phyloP scores from a whole-genome alignment of 1,140 invertebrate species.

The Drosophila fuyamai region DNA sequence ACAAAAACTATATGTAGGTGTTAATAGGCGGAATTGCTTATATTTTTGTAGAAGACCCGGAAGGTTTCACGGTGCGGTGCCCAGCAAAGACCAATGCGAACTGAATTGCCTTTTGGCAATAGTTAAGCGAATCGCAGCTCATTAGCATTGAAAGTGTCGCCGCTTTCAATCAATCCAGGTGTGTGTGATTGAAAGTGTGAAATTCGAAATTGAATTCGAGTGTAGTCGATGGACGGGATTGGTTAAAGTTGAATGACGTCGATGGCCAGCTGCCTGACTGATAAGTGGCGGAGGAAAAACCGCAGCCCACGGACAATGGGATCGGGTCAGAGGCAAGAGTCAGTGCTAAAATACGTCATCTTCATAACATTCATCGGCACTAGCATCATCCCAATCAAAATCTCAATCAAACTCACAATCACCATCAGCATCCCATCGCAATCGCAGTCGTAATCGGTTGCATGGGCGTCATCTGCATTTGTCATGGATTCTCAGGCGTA shows the following conservation, averaged over 20 bases:
- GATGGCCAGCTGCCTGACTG: conserved; percentile 8
- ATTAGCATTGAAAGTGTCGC: conserved; percentile 64
- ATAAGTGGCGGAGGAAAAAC: conserved; percentile 22
- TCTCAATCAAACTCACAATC: conserved; percentile 27
- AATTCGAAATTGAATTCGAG: conserved; percentile 32
- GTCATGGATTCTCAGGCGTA: conserved; percentile 30
- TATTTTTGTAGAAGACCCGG: conserved; percentile 40
- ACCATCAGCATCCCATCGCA: conserved; percentile 11
- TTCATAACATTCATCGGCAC: conserved; percentile 17
- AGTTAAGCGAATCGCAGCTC: conserved; percentile 10
- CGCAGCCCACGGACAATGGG: conserved; percentile 5
- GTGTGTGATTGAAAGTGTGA: conserved; percentile 58
- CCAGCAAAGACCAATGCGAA: conserved; percentile 70
- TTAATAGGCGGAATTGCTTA: conserved; percentile 5
- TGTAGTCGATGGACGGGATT: conserved; percentile 19
- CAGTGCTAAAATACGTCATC: not conserved
- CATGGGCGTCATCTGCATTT: conserved; percentile 64
- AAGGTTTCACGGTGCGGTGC: conserved; percentile 50
- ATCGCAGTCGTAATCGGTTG: conserved; percentile 16
- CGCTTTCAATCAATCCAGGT: conserved; percentile 49
- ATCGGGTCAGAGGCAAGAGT: not conserved
- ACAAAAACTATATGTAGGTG: conserved; percentile 25
- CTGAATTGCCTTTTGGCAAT: conserved; percentile 43
- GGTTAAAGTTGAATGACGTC: conserved; percentile 22
- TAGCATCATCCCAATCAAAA: conserved; percentile 19